Base-by-base conservation (phyloP, 1,140 invertebrate species). In the Tetramorium simillimum region DNA sequence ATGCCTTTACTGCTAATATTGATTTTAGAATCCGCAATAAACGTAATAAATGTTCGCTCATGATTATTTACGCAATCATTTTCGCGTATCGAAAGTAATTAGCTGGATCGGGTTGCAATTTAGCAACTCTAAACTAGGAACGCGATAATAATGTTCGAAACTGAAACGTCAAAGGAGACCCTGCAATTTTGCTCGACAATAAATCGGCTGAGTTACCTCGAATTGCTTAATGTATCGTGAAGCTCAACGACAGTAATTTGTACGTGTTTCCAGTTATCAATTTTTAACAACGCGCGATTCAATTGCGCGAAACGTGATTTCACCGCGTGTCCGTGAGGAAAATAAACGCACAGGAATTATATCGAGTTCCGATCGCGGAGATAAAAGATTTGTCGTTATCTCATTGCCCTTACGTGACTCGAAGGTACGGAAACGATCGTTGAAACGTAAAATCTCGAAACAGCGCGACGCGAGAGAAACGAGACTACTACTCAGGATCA, bases 301-400 rank as follows among this genome's bases (percentile, higher is more conserved):
- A 84, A 84, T 84, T 62, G 69, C 40, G 51, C 37, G 67, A 28
- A 73, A 60, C 53, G 40, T 21, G 24, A 18, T 60, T 73, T n/a
- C 58, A 18, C 40, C 28, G 67, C 80, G 21, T 58, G 67, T 82
- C 51, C 69, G 69, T 33, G 33, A 9, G 60, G 63, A 69, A 67
- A 87, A 85, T 81, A 82, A 86, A 67, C 58, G 37, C 14, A 43
- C 37, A 16, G 51, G 37, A 46, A 82, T 82, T 73, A 46, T 82
- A 82, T 73, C 33, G 40, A 24, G 12, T 60, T 84, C 40, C 56
- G 69, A 75, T 84, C 67, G 69, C 67, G 6, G 18, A 75, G 80
- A 75, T 73, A 84, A 84, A 84, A 73, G 80, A 82, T 82, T 81
- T 46, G 53, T 84, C 80, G 69, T 84, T 75, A 84, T 84, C 69